Percentiles rank a stretch among this genome's conserved stretches.
These are phyloP conservation scores for Apamea monoglypha DNA, from an alignment of 2,888 invertebrate species.

Conservation along the genomic window DNA sequence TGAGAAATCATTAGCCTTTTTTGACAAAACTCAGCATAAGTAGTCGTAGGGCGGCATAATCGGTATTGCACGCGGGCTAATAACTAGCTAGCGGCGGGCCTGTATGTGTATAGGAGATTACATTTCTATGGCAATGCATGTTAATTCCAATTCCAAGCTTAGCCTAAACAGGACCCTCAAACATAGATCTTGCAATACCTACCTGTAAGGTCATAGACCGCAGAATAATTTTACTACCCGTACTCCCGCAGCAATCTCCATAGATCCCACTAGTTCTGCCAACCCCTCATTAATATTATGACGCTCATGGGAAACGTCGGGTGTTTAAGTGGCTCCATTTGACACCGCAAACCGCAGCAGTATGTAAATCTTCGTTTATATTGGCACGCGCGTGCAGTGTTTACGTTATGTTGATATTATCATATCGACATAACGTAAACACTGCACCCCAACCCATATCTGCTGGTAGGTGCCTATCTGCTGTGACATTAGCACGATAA, in stretches of 20 bases:
- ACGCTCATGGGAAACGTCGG: slow-evolving; percentile 19
- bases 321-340: slow-evolving; percentile 26
- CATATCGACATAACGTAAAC: too few relatives aligned
- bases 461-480: not conserved
- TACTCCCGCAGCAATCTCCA: not conserved
- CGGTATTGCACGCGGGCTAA: too few relatives aligned
- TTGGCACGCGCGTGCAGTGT: not conserved
- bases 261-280: slow-evolving; percentile 8
- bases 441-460: too few relatives aligned
- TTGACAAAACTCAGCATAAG: too few relatives aligned
- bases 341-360: slow-evolving; percentile 29
- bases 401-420: slow-evolving; percentile 3
- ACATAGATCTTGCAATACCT: not conserved
- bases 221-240: slow-evolving; percentile 8
- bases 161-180: not conserved
- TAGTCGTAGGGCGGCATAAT: too few relatives aligned
- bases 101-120: too few relatives aligned
- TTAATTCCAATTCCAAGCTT: not conserved
- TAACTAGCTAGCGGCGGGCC: too few relatives aligned
- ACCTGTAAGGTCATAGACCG: not conserved
- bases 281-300: slow-evolving; percentile 31
- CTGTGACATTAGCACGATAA: not conserved
- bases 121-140: not conserved
- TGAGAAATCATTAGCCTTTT: too few relatives aligned
- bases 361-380: slow-evolving; percentile 30